These are phyloP conservation scores for Anguilla rostrata DNA, from an alignment of 2,113 vertebrate genomes.

Conservation along the genomic window DNA sequence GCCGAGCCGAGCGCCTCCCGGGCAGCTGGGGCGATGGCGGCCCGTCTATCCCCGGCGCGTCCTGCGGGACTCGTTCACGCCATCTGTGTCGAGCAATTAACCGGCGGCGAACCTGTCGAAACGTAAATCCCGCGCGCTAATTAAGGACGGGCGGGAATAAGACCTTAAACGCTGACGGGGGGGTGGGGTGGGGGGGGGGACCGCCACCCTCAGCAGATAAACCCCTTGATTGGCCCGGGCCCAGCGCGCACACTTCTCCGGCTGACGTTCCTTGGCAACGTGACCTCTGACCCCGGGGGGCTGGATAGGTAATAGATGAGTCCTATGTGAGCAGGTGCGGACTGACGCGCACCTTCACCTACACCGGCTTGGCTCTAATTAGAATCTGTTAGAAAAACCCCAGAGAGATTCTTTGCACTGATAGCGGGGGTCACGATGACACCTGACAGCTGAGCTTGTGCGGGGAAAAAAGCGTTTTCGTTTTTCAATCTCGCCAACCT, in stretches of 20 bases:
- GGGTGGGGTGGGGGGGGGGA: no score
- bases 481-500: neutral
- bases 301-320: neutral
- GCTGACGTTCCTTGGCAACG: neutral
- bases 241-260: no score
- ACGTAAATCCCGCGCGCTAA: neutral
- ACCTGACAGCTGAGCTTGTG: neutral
- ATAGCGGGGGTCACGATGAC: neutral
- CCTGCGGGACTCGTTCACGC: neutral
- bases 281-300: neutral
- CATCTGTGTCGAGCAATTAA: slow-evolving; percentile 1
- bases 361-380: neutral
- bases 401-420: neutral
- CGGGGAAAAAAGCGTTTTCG: neutral
- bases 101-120: neutral
- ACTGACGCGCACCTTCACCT: neutral
- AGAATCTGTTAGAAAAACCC: neutral
- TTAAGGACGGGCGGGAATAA: neutral
- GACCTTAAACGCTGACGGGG: neutral
- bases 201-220: neutral
- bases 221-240: neutral
- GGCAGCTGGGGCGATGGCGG: neutral
- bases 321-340: neutral
- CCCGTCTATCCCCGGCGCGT: neutral
- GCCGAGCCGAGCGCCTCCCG: no score